Base-by-base conservation (phyloP, 1,140 invertebrate species). In the Thalassaphorura encarpata region DNA sequence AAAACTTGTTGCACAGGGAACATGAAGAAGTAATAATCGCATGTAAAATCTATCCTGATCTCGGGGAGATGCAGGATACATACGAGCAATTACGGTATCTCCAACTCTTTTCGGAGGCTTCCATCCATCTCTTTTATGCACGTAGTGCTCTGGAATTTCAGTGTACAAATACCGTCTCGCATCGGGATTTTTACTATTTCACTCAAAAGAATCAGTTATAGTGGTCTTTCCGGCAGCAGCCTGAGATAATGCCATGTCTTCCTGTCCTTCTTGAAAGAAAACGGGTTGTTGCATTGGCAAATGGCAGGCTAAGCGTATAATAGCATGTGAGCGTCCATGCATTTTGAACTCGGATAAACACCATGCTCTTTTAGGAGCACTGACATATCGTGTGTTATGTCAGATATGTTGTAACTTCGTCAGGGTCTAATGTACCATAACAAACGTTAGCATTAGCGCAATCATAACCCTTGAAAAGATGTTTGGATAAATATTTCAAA, bases 231-330 rank as follows among this genome's bases (percentile, higher is more conserved):
- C 49, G 3, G 27, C 23, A 5, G 26, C 18, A 19, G 18, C 24
- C 28, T 57, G 28, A 23, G 61, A 68, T n/a, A 62, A 8, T 13
- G 54, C 53, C n/a, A 21, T 31, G 15, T 48, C 21, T 54, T 67
- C 61, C 15, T 61, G 24, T 1, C 60, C 63, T 3, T 46, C 39
- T 39, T 39, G 2, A 56, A 60, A 71, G 28, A 27, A 40, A 54
- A 62, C 70, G 68, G 8, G 2, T 64, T 77, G 72, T 52, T 70
- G 67, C 66, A 71, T 71, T 63, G 71, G 67, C 16, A 78, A 59
- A 70, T 78, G 74, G 6, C 76, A 42, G 16, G 50, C 40, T 15
- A 51, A 41, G 11, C 47, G 53, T 26, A 43, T 41, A 15, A 71
- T 52, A 18, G 67, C 16, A 46, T 71, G 69, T 6, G 53, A 63